These are phyloP conservation scores for Aegotheles bennettii DNA, from an alignment of 2,113 vertebrate genomes.

Conservation along the genomic window DNA sequence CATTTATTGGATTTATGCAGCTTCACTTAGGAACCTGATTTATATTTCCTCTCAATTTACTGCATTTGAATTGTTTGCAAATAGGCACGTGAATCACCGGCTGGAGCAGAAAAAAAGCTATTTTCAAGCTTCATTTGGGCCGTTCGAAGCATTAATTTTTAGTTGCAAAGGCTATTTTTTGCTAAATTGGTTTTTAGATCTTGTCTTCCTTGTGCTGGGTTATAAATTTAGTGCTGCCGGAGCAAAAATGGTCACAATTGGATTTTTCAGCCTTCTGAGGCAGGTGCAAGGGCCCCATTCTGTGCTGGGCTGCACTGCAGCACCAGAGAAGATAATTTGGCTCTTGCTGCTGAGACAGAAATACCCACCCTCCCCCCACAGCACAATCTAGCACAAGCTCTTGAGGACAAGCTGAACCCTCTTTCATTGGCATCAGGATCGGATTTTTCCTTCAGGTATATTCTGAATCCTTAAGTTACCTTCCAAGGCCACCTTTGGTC, in stretches of 20 bases:
- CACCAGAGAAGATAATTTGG: background rate
- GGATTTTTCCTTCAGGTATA: background rate
- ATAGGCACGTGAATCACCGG: constrained; percentile 41
- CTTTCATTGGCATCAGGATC: background rate
- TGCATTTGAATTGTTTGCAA: constrained; percentile 60
- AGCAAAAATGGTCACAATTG: constrained; percentile 36
- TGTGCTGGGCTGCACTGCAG: background rate
- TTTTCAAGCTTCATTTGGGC: constrained; percentile 57
- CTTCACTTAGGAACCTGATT: constrained; percentile 58
- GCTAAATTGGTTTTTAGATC: constrained; percentile 65
- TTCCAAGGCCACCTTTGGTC: background rate
- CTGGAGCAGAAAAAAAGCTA: constrained; percentile 1
- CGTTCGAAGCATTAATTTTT: constrained; percentile 54
- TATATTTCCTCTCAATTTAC: constrained; percentile 62
- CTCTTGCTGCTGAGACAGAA: background rate
- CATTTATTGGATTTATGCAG: constrained; percentile 63
- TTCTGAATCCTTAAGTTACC: background rate
- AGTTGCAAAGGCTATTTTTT: constrained; percentile 57
- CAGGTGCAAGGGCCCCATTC: background rate
- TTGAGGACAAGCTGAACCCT: background rate
- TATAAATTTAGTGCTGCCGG: constrained; percentile 44
- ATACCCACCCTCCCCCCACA: background rate
- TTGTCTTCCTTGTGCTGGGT: constrained; percentile 29
- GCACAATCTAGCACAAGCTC: background rate
- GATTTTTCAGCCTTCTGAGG: background rate